These are phyloP conservation scores for Cartodere bifasciata DNA, from an alignment of 2,888 invertebrate genomes.

Conservation along the genomic window DNA sequence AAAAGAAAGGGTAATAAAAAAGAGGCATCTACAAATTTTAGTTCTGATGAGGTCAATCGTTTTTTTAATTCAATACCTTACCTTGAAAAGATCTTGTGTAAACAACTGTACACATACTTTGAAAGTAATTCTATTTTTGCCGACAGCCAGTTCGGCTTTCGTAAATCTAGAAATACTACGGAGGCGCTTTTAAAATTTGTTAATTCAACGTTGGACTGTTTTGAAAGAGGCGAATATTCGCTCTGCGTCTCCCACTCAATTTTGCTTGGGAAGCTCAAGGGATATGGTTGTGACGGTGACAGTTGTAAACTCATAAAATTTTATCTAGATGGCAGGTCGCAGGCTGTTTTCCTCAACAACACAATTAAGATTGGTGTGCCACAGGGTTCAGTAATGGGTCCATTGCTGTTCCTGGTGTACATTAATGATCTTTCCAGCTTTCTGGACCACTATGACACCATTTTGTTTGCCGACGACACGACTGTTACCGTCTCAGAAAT, in stretches of 20 bases:
- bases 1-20: no score
- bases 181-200: conserved; percentile 5
- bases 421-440: conserved; percentile 6
- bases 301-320: conserved; percentile 1
- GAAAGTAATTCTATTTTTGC: conserved; percentile 9
- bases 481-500: conserved; percentile 1
- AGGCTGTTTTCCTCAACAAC: conserved; percentile 1
- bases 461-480: conserved; percentile 9
- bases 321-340: conserved; percentile 1
- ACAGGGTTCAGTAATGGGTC: conserved; percentile 7
- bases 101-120: conserved; percentile 4
- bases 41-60: no score
- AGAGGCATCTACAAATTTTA: no score
- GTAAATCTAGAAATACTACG: conserved; percentile 6
- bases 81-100: conserved; percentile 9
- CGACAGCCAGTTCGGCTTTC: conserved; percentile 11
- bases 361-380: conserved; percentile 3
- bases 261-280: conserved; percentile 7
- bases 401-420: conserved; percentile 6
- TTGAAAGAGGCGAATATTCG: conserved; percentile 5
- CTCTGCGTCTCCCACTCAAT: conserved; percentile 10
- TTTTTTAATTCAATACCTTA: no score
- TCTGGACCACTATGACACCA: conserved; percentile 1
- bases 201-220: conserved; percentile 4
- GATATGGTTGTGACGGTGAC: conserved; percentile 1